phyloP scores from a whole-genome alignment of 2,888 invertebrate species.

The Tetranychus piercei region DNA sequence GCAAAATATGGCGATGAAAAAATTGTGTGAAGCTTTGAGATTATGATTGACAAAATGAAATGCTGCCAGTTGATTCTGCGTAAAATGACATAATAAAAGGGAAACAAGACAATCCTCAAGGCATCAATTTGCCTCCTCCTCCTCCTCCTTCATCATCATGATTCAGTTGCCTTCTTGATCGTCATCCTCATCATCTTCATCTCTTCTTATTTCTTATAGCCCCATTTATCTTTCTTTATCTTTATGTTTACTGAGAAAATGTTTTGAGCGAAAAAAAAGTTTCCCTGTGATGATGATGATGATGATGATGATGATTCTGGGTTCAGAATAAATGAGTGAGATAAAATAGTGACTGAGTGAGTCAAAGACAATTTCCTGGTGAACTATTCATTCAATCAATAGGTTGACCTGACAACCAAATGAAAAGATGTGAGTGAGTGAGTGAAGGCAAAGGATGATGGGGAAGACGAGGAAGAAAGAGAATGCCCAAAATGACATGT shows the following conservation, averaged over 20 bases:
- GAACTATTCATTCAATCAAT: neutral
- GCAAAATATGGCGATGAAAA: neutral
- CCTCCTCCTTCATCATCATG: neutral
- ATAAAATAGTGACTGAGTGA: neutral
- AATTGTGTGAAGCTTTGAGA: neutral
- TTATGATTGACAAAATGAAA: neutral
- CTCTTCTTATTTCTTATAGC: neutral
- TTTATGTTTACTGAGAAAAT: neutral
- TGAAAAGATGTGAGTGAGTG: neutral
- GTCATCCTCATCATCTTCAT: neutral
- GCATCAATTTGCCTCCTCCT: neutral
- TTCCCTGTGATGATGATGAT: neutral
- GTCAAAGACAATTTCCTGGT: slow-evolving; percentile 1
- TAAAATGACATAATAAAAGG: neutral
- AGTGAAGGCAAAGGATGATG: neutral
- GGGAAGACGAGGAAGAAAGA: neutral
- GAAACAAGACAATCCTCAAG: neutral
- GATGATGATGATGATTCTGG: neutral
- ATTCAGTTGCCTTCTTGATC: neutral
- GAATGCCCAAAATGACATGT: neutral
- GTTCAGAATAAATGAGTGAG: neutral
- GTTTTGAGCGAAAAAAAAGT: neutral
- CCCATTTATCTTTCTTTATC: neutral
- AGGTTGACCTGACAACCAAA: neutral
- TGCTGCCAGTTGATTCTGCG: neutral